Evolutionary conservation across 2,888 invertebrate species (phyloP), one percentile per base, ranked within the genome.

Genomic region (Agrilus cyanescens): DNA sequence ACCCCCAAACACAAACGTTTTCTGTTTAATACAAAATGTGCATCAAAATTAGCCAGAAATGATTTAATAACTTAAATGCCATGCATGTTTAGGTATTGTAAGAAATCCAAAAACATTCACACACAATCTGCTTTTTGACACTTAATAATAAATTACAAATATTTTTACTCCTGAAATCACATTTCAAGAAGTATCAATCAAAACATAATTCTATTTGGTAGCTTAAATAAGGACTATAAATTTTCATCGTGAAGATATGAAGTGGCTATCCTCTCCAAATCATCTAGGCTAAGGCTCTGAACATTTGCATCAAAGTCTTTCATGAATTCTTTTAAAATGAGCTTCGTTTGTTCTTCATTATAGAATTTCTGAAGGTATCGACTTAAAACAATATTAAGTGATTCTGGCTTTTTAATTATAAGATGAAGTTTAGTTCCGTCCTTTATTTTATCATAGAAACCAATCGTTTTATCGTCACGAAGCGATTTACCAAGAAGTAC

Each of bases 341-440:
- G 66, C 44, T 75, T 73, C 1, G 83, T 75, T 53, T 84, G 80
- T 7, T 71, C 65, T 43, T 84, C 82, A 15, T 73, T 67, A 54
- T 75, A 76, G 54, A 75, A 76, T 54, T 71, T 78, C 63, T 74
- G 70, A 52, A 80, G 71, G 52, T 76, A 71, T 57, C 74, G 74
- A 2, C 69, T 62, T 29, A 78, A 66, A 13, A 71, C 73, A 37
- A 76, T 74, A 46, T 72, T 71, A 0, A 86, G 62, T 0, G 74
- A 67, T 41, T 79, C 78, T 6, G 76, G 74, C 53, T 82, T 83
- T 57, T 80, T 82, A 4, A 83, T 74, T 18, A 85, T 70, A 45
- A 86, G 66, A 58, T 81, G 81, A 35, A 87, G 58, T 62, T 82
- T 86, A 12, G 80, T 75, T 2, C 85, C 85, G 47, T 85, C 82